Evolutionary conservation across 2,888 invertebrate genomes (phyloP).

Genomic region (Xylota segnis): DNA sequence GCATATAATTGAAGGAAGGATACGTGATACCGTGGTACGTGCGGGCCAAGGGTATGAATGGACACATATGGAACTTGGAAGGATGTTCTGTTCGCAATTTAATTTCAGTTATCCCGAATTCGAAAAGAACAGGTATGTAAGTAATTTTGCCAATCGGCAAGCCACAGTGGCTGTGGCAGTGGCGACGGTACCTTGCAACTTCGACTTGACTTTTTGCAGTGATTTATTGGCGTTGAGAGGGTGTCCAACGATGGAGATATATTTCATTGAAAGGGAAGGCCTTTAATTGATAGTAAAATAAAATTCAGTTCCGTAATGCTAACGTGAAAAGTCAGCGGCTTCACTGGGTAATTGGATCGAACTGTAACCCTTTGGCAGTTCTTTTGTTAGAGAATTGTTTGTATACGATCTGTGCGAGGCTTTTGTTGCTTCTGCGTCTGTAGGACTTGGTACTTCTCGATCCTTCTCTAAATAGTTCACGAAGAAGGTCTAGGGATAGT

Average conservation of each 20-base stretch:
- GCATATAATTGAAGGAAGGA: slow-evolving; percentile 72
- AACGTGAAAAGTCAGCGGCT: too few species aligned
- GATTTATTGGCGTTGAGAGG: slow-evolving; percentile 35
- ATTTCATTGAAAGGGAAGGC: neutral
- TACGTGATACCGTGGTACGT: slow-evolving; percentile 63
- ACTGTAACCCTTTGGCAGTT: too few species aligned
- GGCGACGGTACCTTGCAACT: slow-evolving; percentile 23
- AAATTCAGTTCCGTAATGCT: neutral
- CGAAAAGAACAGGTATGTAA: slow-evolving; percentile 52
- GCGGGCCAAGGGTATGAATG: slow-evolving; percentile 21
- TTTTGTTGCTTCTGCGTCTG: too few species aligned
- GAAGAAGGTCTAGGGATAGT: too few species aligned
- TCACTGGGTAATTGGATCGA: too few species aligned
- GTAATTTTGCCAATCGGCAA: slow-evolving; percentile 47
- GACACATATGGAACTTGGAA: slow-evolving; percentile 9
- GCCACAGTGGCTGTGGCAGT: neutral
- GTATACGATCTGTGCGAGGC: too few species aligned
- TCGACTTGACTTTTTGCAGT: slow-evolving; percentile 22
- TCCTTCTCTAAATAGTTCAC: too few species aligned
- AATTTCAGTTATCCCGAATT: slow-evolving; percentile 45
- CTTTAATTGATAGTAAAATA: neutral
- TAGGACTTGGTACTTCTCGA: too few species aligned
- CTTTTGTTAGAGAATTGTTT: too few species aligned
- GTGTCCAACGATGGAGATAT: neutral
- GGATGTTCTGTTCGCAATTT: slow-evolving; percentile 43